phyloP scores from a whole-genome alignment of 2,888 invertebrate species.

The Drosophila atripex region DNA sequence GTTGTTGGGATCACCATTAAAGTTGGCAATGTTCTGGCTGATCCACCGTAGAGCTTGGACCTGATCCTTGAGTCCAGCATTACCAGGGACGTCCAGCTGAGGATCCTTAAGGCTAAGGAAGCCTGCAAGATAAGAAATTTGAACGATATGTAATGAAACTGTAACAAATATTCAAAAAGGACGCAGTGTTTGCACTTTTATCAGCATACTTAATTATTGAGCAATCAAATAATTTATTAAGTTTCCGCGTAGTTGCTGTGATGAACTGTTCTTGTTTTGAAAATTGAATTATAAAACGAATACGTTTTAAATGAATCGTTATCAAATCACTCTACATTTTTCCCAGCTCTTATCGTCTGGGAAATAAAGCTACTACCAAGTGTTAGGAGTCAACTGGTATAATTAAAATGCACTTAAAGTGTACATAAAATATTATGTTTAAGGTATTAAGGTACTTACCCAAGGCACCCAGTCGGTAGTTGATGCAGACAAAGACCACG shows the following conservation, averaged over 20 bases:
- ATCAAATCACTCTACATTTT: not conserved
- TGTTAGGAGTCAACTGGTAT: not conserved
- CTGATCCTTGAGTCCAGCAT: constrained; percentile 85
- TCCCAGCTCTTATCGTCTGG: not conserved
- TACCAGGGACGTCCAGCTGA: constrained; percentile 84
- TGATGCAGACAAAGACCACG: constrained; percentile 84
- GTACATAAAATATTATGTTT: not conserved
- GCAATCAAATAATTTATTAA: not conserved
- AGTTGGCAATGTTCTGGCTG: constrained; percentile 84
- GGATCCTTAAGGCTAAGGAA: constrained; percentile 84
- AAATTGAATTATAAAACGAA: not conserved
- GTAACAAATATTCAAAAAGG: not conserved
- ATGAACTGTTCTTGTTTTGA: not conserved
- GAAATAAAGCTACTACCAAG: not conserved
- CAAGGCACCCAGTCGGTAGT: constrained; percentile 84
- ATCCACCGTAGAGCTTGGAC: constrained; percentile 85
- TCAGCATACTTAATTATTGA: not conserved
- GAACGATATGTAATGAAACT: too few species aligned
- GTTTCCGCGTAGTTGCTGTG: not conserved
- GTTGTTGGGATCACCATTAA: constrained; percentile 85
- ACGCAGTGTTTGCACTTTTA: not conserved
- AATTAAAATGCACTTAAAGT: not conserved
- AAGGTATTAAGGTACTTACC: constrained; percentile 59
- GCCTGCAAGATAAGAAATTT: constrained; percentile 73
- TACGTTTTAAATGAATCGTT: not conserved